Evolutionary conservation across 2,113 vertebrate species (phyloP), one percentile per base, ranked within the genome.

Genomic region (Paramormyrops kingsleyae): DNA sequence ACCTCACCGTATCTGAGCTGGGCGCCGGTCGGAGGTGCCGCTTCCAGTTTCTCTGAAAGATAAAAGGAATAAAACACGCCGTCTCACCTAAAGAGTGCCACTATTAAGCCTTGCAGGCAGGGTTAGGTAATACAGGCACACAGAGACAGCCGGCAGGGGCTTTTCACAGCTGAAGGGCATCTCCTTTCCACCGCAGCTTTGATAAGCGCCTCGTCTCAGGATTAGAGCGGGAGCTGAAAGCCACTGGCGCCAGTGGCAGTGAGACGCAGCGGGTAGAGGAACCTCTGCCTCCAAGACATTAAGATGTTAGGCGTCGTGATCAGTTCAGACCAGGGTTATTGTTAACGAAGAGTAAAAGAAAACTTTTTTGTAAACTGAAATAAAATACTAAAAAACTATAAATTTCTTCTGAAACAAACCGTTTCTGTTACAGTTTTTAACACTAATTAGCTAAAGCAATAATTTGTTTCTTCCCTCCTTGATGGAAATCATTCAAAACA

Each of bases 1-100:
- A 27, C 0, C 46, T 96, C 96, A 97, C 96, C 97, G 91, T 97
- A 96, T 95, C 94, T 96, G 93, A 97, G 95, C 92, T 97, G 96
- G 93, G 93, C 96, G 89, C 95, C 94, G 89, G 96, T 95, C 31
- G 96, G 97, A 92, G 97, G 96, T 80, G 91, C 93, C 93, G 96
- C 95, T 94, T 97, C 96, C 94, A 97, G 92, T 92, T 97, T 96
- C 93, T 97, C 97, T 97, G 94, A 91, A 95, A 91, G 94, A 94
- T 89, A 59, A 83, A 83, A 80, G 44, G n/a, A 35, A 47, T 24
- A 31, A 15, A 88, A 77, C 35, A 47, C 2, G 8, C 17, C 1
- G 83, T 84, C 44, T 80, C 5, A 42, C 31, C 74, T 80, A 35
- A 17, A 77, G 59, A 70, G 70, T 19, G 74, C 6, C n/a, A 39